Conservation (phyloP, 2,113 vertebrate species). For the Ageneiosus marmoratus region DNA sequence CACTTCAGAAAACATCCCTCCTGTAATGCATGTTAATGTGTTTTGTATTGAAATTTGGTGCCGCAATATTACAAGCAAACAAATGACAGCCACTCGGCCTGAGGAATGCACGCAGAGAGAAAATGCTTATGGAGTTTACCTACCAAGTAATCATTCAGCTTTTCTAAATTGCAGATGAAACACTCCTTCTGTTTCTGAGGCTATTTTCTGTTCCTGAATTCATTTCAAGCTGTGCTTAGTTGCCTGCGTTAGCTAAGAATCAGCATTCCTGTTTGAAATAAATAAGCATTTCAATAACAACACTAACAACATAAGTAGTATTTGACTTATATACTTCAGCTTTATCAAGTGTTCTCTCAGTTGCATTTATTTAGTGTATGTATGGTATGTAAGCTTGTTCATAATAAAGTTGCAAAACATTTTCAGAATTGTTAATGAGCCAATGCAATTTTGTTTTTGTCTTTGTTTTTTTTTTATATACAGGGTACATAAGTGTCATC, state of each 20-base stretch:
- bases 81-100: slow-evolving; percentile 33
- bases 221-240: slow-evolving; percentile 13
- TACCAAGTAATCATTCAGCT: slow-evolving; percentile 26
- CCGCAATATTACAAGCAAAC: slow-evolving; percentile 43
- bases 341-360: not conserved
- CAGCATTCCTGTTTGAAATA: not conserved
- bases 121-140: slow-evolving; percentile 41
- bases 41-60: slow-evolving; percentile 44
- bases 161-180: slow-evolving; percentile 23
- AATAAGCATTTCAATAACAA: no score
- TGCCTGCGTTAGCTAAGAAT: not conserved
- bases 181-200: not conserved
- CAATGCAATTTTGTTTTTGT: not conserved
- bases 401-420: not conserved
- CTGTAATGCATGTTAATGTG: slow-evolving; percentile 41
- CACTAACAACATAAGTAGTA: no score
- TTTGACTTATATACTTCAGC: not conserved
- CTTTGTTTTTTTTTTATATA: no score
- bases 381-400: no score
- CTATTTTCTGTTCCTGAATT: slow-evolving; percentile 1
- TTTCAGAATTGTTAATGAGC: not conserved
- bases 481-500: no score
- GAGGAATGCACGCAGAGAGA: not conserved
- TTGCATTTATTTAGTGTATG: not conserved
- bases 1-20: not conserved